phyloP scores from a whole-genome alignment of 2,113 vertebrate genomes.

The Notechis scutatus region DNA sequence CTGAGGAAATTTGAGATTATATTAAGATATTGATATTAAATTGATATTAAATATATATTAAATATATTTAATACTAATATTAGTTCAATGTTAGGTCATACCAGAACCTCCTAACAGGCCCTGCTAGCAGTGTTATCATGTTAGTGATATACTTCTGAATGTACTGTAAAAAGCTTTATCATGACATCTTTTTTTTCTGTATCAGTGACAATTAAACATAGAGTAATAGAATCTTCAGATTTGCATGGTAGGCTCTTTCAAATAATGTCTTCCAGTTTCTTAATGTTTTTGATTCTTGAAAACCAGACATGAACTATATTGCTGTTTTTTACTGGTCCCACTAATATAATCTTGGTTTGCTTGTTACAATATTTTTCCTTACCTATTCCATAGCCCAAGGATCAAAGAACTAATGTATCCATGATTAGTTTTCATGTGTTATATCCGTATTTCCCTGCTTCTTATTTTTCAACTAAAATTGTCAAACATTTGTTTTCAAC shows the following conservation, averaged over 20 bases:
- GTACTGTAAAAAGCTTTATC: background rate
- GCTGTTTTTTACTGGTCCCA: background rate
- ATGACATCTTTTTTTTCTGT: background rate
- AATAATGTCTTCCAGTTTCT: background rate
- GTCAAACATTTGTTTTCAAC: background rate
- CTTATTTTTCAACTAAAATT: background rate
- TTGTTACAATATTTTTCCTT: background rate
- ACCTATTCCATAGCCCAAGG: background rate
- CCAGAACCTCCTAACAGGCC: background rate
- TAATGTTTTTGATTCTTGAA: background rate
- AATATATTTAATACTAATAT: background rate
- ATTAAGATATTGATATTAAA: background rate
- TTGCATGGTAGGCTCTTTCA: background rate
- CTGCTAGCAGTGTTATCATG: background rate
- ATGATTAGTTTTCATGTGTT: background rate
- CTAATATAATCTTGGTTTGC: background rate
- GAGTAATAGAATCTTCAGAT: background rate
- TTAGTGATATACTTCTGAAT: background rate
- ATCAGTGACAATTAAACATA: background rate
- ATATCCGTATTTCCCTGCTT: background rate
- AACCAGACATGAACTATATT: background rate
- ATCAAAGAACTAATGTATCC: background rate
- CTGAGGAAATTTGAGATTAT: background rate
- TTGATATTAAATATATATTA: no score
- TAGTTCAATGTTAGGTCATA: background rate